phyloP scores from a whole-genome alignment of 2,888 invertebrate genomes.

The Magallana nippona region DNA sequence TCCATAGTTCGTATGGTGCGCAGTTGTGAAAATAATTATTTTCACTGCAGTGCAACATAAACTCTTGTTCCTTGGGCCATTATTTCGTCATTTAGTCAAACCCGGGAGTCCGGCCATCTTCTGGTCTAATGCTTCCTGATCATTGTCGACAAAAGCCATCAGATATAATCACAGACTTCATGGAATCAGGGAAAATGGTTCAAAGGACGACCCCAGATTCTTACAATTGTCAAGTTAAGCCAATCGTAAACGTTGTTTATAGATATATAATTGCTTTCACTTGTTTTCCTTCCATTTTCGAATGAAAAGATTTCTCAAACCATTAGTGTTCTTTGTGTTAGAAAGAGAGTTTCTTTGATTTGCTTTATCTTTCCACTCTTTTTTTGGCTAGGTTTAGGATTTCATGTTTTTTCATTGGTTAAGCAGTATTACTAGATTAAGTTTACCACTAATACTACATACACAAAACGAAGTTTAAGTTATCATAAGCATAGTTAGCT shows the following conservation, averaged over 20 bases:
- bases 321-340: no score
- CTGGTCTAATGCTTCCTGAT: background rate
- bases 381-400: no score
- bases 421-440: no score
- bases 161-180: slow-evolving; percentile 26
- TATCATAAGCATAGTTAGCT: no score
- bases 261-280: background rate
- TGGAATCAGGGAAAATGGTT: slow-evolving; percentile 1
- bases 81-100: slow-evolving; percentile 22
- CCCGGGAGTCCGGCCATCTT: background rate
- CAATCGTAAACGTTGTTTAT: background rate
- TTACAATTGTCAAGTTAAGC: background rate
- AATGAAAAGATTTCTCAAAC: background rate
- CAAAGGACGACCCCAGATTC: background rate
- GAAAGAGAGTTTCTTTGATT: no score
- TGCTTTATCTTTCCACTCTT: no score
- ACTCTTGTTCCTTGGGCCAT: slow-evolving; percentile 18
- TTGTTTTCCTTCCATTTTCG: background rate
- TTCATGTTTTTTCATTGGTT: no score
- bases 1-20: slow-evolving; percentile 11
- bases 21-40: slow-evolving; percentile 20
- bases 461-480: no score
- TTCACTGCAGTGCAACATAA: slow-evolving; percentile 16
- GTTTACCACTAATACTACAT: no score
- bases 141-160: background rate